Percentiles rank a stretch among this genome's conserved stretches.
phyloP scores from a whole-genome alignment of 2,888 invertebrate genomes.

The Unio delphinus region DNA sequence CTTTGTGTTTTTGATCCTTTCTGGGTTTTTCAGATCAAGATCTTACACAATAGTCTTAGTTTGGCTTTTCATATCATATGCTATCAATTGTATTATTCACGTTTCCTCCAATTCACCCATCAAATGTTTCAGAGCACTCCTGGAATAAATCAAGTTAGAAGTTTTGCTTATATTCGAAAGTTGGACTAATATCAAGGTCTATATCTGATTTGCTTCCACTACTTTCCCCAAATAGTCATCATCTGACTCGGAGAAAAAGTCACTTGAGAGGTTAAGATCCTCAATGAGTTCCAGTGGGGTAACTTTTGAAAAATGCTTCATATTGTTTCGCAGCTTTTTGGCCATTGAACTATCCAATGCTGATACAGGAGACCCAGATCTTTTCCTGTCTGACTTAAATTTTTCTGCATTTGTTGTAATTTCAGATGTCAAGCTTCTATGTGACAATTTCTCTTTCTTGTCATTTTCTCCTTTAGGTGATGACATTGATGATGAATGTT shows the following conservation, averaged over 20 bases:
- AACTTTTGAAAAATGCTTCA: conserved; percentile 17
- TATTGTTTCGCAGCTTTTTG: background rate
- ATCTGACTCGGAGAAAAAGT: no score
- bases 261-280: no score
- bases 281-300: background rate
- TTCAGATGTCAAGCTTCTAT: conserved; percentile 3
- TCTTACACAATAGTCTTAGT: conserved; percentile 1
- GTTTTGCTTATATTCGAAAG: conserved; percentile 18
- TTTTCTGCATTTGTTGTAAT: background rate
- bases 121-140: no score
- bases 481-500: conserved; percentile 6
- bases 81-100: conserved; percentile 1
- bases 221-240: no score
- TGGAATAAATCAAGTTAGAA: no score
- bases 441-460: conserved; percentile 72
- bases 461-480: background rate
- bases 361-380: background rate
- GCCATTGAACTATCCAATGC: background rate
- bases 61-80: conserved; percentile 6
- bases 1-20: conserved; percentile 2
- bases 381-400: background rate
- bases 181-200: no score
- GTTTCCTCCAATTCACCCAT: background rate
- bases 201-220: no score
- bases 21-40: background rate